Conservation (phyloP, 2,888 invertebrate species). For the Biston betularia region DNA sequence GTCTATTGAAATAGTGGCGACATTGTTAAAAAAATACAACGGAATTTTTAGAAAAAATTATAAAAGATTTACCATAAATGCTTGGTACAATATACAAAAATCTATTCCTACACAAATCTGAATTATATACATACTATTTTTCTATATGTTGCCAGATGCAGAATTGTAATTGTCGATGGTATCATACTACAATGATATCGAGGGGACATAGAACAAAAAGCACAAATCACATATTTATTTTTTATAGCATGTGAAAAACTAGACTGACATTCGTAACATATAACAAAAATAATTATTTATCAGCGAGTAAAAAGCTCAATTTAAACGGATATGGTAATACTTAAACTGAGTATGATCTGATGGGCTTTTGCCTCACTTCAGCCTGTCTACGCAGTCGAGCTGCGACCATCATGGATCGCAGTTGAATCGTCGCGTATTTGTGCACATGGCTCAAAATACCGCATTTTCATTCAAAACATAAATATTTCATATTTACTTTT, state of each 20-base stretch:
- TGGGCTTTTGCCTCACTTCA: conserved; percentile 67
- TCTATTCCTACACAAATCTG: too few relatives aligned
- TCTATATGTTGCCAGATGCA: background rate
- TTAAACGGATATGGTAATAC: conserved; percentile 33
- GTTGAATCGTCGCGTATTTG: conserved; percentile 66
- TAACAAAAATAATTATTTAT: background rate
- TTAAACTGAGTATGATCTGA: conserved; percentile 26
- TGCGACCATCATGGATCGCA: conserved; percentile 80
- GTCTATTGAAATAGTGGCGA: too few relatives aligned
- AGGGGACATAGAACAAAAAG: background rate
- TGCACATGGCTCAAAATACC: conserved; percentile 61
- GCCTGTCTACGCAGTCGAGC: conserved; percentile 64
- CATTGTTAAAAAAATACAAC: too few relatives aligned
- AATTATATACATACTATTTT: too few relatives aligned
- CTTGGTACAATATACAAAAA: too few relatives aligned
- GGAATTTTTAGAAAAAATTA: too few relatives aligned
- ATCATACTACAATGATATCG: too few relatives aligned
- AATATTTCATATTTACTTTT: conserved; percentile 55
- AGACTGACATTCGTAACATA: background rate
- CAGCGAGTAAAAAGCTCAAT: background rate
- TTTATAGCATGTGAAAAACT: background rate
- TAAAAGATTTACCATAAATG: too few relatives aligned
- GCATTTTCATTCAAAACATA: conserved; percentile 50
- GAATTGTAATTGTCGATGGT: background rate
- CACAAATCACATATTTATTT: background rate